Base-by-base conservation (phyloP, 2,797 vertebrate genomes). In the Sebastes itinus region DNA sequence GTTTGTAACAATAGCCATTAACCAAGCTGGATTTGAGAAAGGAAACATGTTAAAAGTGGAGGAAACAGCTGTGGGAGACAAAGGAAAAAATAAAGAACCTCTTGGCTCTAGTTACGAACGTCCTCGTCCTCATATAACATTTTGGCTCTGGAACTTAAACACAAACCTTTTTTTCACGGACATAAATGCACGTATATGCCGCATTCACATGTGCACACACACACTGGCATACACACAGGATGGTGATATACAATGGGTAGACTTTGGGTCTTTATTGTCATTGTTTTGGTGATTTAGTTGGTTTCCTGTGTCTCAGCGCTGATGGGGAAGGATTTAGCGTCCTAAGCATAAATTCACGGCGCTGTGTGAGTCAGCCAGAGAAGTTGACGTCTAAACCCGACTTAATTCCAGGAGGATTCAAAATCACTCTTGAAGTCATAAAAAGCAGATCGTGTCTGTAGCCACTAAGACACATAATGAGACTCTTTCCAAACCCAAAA, bases 201-300 rank as follows among this genome's bases (percentile, higher is more conserved):
- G 12, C 9, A 11, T n/a, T 58, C 58, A 69, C 14, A 73, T 13
- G 20, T 16, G 16, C 16, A 22, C 22, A 13, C 14, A 68, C n/a
- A 68, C n/a, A 58, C 54, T 14, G 23, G 25, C 56, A 23, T 33
- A 68, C 61, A 78, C 68, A 71, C 82, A 76, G 76, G 76, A 64
- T 66, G 35, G 73, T 62, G 6, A 62, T 60, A 73, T 25, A 80
- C 69, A 79, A 67, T 79, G 35, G 59, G 68, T 72, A 62, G 73
- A 77, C 79, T 76, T 22, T 4, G 55, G 32, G 62, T 61, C 14
- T 33, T 46, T 80, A 65, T 80, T 75, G 14, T 32, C 63, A 46
- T 81, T 67, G 78, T 84, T 49, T 75, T 22, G 10, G 73, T 78
- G 76, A 81, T 79, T 87, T 69, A 78, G 54, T 60, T 69, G 72